A percentile compares a stretch with the other conserved stretches of the same genome.
These are phyloP conservation scores for Alouatta palliata DNA, from an alignment of 2,113 vertebrate genomes.

Conservation along the genomic window DNA sequence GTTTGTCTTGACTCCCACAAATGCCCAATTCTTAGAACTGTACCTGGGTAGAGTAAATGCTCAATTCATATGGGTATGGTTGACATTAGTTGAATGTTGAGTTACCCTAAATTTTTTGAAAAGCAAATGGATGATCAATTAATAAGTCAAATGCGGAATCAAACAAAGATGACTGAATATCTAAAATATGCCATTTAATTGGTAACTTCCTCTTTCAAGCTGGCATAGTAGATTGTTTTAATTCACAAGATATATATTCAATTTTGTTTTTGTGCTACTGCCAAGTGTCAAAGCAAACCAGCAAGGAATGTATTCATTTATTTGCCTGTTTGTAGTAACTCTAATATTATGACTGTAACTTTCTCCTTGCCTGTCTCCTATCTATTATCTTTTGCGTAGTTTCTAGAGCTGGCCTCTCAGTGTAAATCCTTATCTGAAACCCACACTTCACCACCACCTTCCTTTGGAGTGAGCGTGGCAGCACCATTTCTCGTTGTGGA, in stretches of 20 bases:
- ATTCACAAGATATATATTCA: not conserved
- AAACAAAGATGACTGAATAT: not conserved
- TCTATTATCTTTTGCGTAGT: not conserved
- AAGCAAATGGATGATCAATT: not conserved
- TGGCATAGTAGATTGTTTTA: not conserved
- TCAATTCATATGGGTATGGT: not conserved
- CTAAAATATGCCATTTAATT: not conserved
- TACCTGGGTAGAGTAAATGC: not conserved
- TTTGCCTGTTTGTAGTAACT: not conserved
- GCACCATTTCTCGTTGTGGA: conserved; percentile 56
- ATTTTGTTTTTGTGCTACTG: not conserved
- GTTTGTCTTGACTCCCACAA: not conserved
- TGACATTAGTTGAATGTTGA: not conserved
- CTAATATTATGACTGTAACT: not conserved
- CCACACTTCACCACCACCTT: conserved; percentile 68
- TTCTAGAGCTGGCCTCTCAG: conserved; percentile 33
- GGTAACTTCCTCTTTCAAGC: not conserved
- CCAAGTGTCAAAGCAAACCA: not conserved
- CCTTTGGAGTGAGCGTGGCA: conserved; percentile 55
- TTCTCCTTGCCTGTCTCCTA: not conserved
- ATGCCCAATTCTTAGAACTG: not conserved
- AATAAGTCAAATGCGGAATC: not conserved
- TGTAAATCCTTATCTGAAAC: conserved; percentile 71
- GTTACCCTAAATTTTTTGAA: not conserved
- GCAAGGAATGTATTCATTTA: not conserved